Conservation (phyloP, 2,797 vertebrate genomes). For the Amphiprion clarkii region DNA sequence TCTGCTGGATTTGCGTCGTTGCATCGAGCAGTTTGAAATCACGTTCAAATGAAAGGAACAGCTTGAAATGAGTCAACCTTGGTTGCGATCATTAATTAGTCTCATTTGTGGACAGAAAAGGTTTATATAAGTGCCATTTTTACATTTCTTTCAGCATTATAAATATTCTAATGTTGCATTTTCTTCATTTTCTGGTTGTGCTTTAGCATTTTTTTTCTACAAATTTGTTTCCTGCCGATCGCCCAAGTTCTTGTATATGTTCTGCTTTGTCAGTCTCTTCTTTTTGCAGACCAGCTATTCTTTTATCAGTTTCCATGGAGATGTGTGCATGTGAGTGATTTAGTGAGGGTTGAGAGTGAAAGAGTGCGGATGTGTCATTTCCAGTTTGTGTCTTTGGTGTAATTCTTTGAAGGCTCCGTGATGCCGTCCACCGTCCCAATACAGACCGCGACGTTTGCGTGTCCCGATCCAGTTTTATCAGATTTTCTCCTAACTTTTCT, state of each 20-base stretch:
- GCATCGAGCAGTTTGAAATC: not conserved
- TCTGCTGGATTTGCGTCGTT: not conserved
- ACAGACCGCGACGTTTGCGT: constrained; percentile 22
- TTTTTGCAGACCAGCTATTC: constrained; percentile 63
- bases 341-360: constrained; percentile 61
- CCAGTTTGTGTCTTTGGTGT: constrained; percentile 53
- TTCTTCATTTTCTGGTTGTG: not conserved
- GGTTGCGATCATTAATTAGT: not conserved
- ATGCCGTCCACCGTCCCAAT: constrained; percentile 25
- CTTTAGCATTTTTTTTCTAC: not conserved
- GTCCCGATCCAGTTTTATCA: not conserved
- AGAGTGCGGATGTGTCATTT: constrained; percentile 66
- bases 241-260: constrained; percentile 47
- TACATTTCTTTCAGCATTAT: too few relatives aligned
- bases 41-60: not conserved
- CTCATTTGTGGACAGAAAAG: not conserved
- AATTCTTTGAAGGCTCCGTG: constrained; percentile 31
- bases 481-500: not conserved
- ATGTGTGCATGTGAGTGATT: constrained; percentile 63
- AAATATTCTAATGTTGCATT: not conserved
- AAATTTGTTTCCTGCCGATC: constrained; percentile 41
- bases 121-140: not conserved
- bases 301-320: constrained; percentile 85
- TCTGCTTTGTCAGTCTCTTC: constrained; percentile 57
- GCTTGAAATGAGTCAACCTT: not conserved